phyloP scores from a whole-genome alignment of 2,888 invertebrate species.

The Agonopterix arenella region DNA sequence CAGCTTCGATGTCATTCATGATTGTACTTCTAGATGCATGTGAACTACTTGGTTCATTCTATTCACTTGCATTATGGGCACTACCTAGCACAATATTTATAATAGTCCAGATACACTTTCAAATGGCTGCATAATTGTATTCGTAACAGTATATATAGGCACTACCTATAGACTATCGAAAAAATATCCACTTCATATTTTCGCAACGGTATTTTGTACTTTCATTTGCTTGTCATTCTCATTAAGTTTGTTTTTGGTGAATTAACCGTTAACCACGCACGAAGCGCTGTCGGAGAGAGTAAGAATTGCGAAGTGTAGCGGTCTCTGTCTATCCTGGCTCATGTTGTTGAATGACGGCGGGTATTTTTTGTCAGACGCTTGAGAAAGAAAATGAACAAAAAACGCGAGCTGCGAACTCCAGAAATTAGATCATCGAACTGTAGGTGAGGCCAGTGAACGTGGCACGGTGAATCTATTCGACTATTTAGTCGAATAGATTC shows the following conservation, averaged over 20 bases:
- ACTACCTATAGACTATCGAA: neutral
- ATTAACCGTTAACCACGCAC: constrained; percentile 47
- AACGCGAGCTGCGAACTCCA: constrained; percentile 47
- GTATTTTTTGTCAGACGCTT: constrained; percentile 46
- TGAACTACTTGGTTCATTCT: too few species aligned
- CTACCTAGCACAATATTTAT: too few species aligned
- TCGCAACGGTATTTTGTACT: constrained; percentile 43
- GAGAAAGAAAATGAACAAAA: constrained; percentile 53
- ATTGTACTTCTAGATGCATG: too few species aligned
- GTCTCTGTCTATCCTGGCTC: constrained; percentile 33
- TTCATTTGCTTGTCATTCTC: constrained; percentile 47
- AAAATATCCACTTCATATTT: constrained; percentile 7
- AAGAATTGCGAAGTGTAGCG: constrained; percentile 30
- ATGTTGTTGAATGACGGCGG: constrained; percentile 47
- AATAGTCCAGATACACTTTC: too few species aligned
- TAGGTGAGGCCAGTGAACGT: constrained; percentile 54
- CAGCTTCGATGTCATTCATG: too few species aligned
- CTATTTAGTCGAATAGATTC: constrained; percentile 23
- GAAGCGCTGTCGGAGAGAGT: constrained; percentile 40
- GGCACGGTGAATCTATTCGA: constrained; percentile 20
- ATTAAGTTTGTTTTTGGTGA: constrained; percentile 50
- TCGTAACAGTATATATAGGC: neutral
- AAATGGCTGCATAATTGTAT: too few species aligned
- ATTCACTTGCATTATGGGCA: too few species aligned
- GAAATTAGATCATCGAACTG: constrained; percentile 69